Conservation (phyloP, 64 coral and sea anemone species). For the Porites lutea region DNA sequence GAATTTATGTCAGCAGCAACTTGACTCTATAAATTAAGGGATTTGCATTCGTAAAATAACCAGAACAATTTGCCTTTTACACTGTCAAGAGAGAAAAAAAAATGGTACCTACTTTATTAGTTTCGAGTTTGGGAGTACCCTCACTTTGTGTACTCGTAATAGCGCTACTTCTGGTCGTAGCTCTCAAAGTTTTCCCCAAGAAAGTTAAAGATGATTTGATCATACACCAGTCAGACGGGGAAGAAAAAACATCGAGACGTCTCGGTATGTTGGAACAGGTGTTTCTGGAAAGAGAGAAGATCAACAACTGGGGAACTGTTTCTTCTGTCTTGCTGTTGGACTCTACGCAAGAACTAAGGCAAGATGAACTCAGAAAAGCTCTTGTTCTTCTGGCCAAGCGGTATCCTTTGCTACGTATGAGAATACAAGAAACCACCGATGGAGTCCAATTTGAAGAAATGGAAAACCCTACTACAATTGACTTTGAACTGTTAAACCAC, state of each 20-base stretch:
- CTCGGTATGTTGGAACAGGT: slow-evolving; percentile 11
- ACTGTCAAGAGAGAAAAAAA: background rate
- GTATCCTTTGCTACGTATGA: slow-evolving; percentile 51
- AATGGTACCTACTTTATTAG: background rate
- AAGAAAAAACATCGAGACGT: background rate
- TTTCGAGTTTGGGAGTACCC: background rate
- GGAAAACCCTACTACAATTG: slow-evolving; percentile 34
- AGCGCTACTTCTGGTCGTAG: background rate
- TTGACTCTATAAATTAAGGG: no score
- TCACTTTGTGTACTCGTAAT: background rate
- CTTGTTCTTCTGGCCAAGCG: slow-evolving; percentile 45
- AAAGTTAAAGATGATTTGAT: background rate
- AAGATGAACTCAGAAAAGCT: slow-evolving; percentile 40
- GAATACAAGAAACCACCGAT: slow-evolving; percentile 10
- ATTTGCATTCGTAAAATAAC: background rate
- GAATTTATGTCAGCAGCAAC: no score
- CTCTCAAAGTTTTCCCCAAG: background rate
- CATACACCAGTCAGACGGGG: background rate
- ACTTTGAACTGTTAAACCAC: slow-evolving; percentile 39
- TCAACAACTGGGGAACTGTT: slow-evolving; percentile 43
- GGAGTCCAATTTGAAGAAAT: slow-evolving; percentile 44
- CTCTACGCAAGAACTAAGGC: slow-evolving; percentile 51
- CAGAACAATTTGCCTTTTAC: background rate
- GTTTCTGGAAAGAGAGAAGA: slow-evolving; percentile 30
- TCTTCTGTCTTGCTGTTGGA: slow-evolving; percentile 72